Evolutionary conservation across 2,113 vertebrate genomes (phyloP).

Genomic region (Carettochelys insculpta): DNA sequence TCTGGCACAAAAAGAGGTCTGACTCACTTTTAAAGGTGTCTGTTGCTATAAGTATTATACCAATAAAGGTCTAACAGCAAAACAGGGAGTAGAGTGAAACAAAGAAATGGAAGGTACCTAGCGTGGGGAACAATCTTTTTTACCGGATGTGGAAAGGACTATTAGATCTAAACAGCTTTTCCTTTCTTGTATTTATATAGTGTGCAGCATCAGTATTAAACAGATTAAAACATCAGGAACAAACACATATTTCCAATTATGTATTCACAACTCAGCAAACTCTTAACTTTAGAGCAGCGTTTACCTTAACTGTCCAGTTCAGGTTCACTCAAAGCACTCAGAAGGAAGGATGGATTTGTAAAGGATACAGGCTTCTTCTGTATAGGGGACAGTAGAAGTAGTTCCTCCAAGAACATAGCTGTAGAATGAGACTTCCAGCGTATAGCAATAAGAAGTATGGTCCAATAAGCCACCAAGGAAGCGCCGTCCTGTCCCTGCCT

Average conservation of each 20-base stretch:
- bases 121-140: slow-evolving; percentile 52
- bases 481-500: slow-evolving; percentile 93
- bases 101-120: slow-evolving; percentile 53
- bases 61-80: slow-evolving; percentile 34
- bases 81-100: slow-evolving; percentile 44
- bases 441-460: slow-evolving; percentile 96
- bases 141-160: slow-evolving; percentile 58
- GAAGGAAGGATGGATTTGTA: not conserved
- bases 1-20: not conserved
- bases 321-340: not conserved
- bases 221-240: slow-evolving; percentile 60
- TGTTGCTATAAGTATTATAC: not conserved
- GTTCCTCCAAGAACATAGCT: slow-evolving; percentile 87
- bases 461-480: slow-evolving; percentile 94
- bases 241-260: slow-evolving; percentile 66
- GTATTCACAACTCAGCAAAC: slow-evolving; percentile 45
- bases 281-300: slow-evolving; percentile 18
- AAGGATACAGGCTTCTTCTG: slow-evolving; percentile 98
- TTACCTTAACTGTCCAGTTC: slow-evolving; percentile 68
- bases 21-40: slow-evolving; percentile 2
- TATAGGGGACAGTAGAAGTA: slow-evolving; percentile 88
- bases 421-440: slow-evolving; percentile 98
- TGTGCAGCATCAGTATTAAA: slow-evolving; percentile 62
- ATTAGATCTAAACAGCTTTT: slow-evolving; percentile 62
- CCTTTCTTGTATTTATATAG: slow-evolving; percentile 62